A percentile compares a stretch with the other conserved stretches of the same genome.
These are phyloP conservation scores for Chlamydotis undulata DNA, from an alignment of 2,113 vertebrate species.

Conservation along the genomic window DNA sequence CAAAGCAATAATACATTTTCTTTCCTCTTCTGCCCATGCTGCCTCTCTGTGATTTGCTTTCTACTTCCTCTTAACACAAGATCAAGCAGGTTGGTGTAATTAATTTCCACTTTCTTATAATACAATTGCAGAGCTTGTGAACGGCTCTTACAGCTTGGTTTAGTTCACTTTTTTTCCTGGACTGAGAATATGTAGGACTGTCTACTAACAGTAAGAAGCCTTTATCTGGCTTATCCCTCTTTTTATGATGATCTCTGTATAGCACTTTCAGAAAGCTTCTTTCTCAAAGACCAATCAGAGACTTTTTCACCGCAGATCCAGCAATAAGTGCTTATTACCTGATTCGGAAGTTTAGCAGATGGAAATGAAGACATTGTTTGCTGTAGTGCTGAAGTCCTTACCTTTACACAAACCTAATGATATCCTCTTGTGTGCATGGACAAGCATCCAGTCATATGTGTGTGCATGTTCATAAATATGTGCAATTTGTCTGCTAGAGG, in stretches of 20 bases:
- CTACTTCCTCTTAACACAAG: slow-evolving; percentile 85
- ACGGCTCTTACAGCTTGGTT: background rate
- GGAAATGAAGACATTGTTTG: background rate
- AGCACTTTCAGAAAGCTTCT: background rate
- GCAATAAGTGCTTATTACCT: background rate
- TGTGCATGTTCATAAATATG: background rate
- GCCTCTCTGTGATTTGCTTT: slow-evolving; percentile 83
- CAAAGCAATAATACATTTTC: slow-evolving; percentile 76
- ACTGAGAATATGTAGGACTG: background rate
- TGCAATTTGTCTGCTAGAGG: background rate
- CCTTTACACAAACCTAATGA: background rate
- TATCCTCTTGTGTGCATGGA: background rate
- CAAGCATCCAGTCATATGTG: too few relatives aligned
- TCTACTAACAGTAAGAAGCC: slow-evolving; percentile 38
- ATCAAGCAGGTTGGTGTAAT: slow-evolving; percentile 92
- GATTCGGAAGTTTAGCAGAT: background rate
- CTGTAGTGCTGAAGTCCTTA: background rate
- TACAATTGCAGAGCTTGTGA: slow-evolving; percentile 36
- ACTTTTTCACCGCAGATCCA: background rate
- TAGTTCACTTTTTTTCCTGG: slow-evolving; percentile 1
- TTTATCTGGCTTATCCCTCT: background rate
- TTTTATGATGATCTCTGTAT: background rate
- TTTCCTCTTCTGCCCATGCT: slow-evolving; percentile 75
- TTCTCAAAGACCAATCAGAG: background rate
- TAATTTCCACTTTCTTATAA: slow-evolving; percentile 68